Evolutionary conservation across 2,797 vertebrate species (phyloP), one percentile per base, ranked within the genome.

Genomic region (Paratrypauchen microcephalus): DNA sequence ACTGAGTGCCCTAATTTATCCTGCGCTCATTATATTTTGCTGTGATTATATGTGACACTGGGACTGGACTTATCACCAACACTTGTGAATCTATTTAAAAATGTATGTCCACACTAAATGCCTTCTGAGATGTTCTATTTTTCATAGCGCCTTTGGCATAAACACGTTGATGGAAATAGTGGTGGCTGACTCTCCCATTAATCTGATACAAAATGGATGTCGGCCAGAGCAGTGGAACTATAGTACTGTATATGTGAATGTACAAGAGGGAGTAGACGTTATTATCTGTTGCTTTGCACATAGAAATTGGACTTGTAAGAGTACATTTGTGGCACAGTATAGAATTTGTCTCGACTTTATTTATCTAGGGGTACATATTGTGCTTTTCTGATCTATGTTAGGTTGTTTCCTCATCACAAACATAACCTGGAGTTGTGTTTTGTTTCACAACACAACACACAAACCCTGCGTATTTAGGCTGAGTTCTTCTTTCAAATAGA

Each of bases 91-190:
- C 65, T 71, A 76, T 87, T 86, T 80, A 69, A 65, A 82, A 72
- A 2, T 62, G 60, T 79, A 79, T 69, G 72, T 64, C 58, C 28
- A 68, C 69, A n/a, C 39, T 62, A 87, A 86, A 81, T 84, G 78
- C 72, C 80, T 84, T 65, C 72, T 67, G 70, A 83, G 79, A 77
- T 78, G 83, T 72, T 52, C 24, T 62, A 73, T 77, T 74, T 81
- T 73, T 75, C 68, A 79, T 74, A 63, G 71, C 66, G 77, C 86
- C 83, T 75, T 78, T 87, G 79, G 86, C 82, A 86, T 88, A 88
- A 91, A 90, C 87, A 90, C 36, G 75, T 71, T 19, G 57, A 72
- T 80, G 39, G 75, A 86, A 87, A 83, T 83, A 85, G 79, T 87
- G 78, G 54, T 60, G 24, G 58, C 64, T 75, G 73, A 71, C 67